Conservation (phyloP, 2,888 invertebrate species). For the Clostera curtula region DNA sequence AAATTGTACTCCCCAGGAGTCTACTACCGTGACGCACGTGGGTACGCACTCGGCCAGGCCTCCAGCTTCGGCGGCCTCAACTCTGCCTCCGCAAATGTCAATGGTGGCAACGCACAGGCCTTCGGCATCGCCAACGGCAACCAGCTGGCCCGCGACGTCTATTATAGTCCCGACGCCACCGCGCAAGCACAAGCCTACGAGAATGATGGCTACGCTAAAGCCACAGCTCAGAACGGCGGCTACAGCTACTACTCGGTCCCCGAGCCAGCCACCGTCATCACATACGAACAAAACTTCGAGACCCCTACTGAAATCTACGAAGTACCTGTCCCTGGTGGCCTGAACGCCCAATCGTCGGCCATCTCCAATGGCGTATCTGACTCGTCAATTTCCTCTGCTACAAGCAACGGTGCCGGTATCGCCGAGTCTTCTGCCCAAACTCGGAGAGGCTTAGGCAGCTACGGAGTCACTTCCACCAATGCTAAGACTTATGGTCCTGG, state of each 20-base stretch:
- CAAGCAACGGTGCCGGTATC: constrained; percentile 35
- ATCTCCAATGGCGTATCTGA: constrained; percentile 35
- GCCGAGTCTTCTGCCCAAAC: constrained; percentile 48
- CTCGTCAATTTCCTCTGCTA: constrained; percentile 37
- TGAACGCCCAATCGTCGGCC: constrained; percentile 45
- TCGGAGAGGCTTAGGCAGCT: constrained; percentile 30
- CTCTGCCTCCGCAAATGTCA: constrained; percentile 39
- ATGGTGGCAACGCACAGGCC: constrained; percentile 35
- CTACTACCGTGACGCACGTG: constrained; percentile 50
- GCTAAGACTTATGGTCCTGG: constrained; percentile 40
- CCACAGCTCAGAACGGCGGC: constrained; percentile 23
- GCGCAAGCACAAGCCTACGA: constrained; percentile 25
- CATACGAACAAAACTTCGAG: constrained; percentile 52
- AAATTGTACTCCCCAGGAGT: constrained; percentile 27
- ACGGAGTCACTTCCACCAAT: constrained; percentile 42
- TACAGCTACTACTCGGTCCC: constrained; percentile 48
- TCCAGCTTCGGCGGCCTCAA: constrained; percentile 35
- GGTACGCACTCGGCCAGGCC: constrained; percentile 43
- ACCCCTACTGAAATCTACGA: constrained; percentile 17
- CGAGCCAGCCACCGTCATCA: constrained; percentile 44
- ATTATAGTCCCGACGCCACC: constrained; percentile 38
- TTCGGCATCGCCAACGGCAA: constrained; percentile 30
- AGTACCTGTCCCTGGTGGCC: constrained; percentile 26
- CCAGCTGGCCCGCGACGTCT: constrained; percentile 11
- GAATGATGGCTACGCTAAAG: constrained; percentile 19